phyloP scores from a whole-genome alignment of 2,888 invertebrate species.

The Amphipyra berbera region DNA sequence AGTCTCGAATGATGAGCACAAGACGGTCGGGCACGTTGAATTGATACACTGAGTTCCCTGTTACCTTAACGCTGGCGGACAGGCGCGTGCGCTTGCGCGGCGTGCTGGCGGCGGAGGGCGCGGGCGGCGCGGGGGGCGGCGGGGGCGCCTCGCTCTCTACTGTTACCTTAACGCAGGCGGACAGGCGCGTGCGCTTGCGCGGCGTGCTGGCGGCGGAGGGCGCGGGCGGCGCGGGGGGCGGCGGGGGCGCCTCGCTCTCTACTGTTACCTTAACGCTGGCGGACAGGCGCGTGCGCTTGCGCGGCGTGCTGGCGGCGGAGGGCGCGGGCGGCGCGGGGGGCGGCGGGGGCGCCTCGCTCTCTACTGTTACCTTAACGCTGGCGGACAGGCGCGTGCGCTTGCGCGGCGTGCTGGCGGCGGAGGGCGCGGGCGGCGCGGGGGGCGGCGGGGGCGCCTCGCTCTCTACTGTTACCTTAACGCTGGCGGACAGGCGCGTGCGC shows the following conservation, averaged over 20 bases:
- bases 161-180: constrained; percentile 89
- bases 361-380: constrained; percentile 86
- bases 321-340: constrained; percentile 51
- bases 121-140: constrained; percentile 48
- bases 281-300: constrained; percentile 81
- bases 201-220: constrained; percentile 84
- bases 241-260: constrained; percentile 65
- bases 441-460: constrained; percentile 61
- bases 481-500: constrained; percentile 84
- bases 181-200: constrained; percentile 82
- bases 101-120: constrained; percentile 81
- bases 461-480: constrained; percentile 81
- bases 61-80: constrained; percentile 89
- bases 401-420: constrained; percentile 85
- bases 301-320: constrained; percentile 83
- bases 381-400: constrained; percentile 78
- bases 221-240: constrained; percentile 47
- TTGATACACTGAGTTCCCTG: too few relatives aligned
- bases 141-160: constrained; percentile 66
- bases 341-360: constrained; percentile 61
- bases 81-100: constrained; percentile 84
- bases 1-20: too few relatives aligned
- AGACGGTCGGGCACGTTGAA: too few relatives aligned
- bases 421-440: constrained; percentile 60
- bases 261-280: constrained; percentile 87